Evolutionary conservation across 1,140 invertebrate genomes (phyloP), one percentile per base, ranked within the genome.

Genomic region (Pseudomyrmex cubaensis): DNA sequence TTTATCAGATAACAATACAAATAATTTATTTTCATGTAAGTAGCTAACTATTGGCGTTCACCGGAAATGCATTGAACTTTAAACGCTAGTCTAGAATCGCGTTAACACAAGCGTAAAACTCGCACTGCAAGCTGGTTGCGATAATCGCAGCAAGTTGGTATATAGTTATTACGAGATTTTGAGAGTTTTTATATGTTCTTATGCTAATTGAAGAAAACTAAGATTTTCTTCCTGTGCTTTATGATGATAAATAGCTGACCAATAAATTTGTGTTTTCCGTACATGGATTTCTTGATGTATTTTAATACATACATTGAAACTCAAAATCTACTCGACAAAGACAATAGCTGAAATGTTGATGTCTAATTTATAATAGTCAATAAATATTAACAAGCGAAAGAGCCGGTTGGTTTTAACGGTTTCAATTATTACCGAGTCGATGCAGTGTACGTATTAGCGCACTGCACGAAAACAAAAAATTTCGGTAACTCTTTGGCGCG

Each of bases 251-350:
- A 9, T 64, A 52, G 22, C 73, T 44, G 46, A 15, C 12, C n/a
- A 54, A 8, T 54, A 77, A 77, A 77, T 63, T 22, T 62, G 10
- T 15, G 10, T 52, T 22, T 46, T 52, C 48, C 48, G n/a, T 77
- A 20, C 20, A 20, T 20, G 20, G 20, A 20, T 20, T 20, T 13
- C 25, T 56, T 46, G 17, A 22, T 25, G 2, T 25, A 25, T 25
- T 25, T 25, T 25, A 25, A 3, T 25, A 25, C 25, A 25, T 4
- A 25, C 2, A 25, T 25, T 25, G 25, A 25, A n/a, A n/a, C 4
- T 50, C 44, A 15, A 35, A 20, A 63, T 63, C 9, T 48, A 63
- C 8, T 64, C 62, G n/a, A 25, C 35, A 13, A 7, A 5, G 1
- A 13, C 17, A 9, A 17, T 35, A 35, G 50, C 56, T 64, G 22